Evolutionary conservation across 2,113 vertebrate genomes (phyloP).

Genomic region (Lasiurus borealis): DNA sequence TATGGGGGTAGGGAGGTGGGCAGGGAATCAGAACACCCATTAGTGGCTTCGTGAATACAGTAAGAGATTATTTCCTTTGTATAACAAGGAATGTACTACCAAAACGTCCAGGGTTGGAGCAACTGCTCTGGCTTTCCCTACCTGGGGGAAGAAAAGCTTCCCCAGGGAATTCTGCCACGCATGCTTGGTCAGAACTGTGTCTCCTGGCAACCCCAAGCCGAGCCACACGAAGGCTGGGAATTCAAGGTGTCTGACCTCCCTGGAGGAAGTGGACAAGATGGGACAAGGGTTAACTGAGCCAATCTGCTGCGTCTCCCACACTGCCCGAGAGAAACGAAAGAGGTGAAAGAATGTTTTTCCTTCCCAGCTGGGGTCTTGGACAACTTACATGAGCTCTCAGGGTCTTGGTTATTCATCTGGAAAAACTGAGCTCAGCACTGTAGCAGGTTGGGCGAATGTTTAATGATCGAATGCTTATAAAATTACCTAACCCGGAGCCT

Average conservation of each 20-base stretch:
- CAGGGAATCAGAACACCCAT: not conserved
- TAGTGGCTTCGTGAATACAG: not conserved
- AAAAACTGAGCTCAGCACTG: slow-evolving; percentile 1
- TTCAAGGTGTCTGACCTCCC: not conserved
- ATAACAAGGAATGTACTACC: not conserved
- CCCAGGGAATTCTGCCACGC: not conserved
- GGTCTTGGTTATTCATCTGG: not conserved
- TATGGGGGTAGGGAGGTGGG: not conserved
- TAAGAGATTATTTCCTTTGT: not conserved
- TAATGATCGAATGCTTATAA: not conserved
- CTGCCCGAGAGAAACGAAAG: not conserved
- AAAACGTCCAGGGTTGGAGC: not conserved
- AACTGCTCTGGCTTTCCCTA: too few species aligned
- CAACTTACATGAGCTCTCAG: not conserved
- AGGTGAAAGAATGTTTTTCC: not conserved
- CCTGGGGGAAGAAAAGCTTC: not conserved
- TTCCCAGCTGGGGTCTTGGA: not conserved
- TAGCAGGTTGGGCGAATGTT: not conserved
- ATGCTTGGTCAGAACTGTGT: not conserved
- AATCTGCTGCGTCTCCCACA: not conserved
- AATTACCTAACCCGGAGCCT: not conserved
- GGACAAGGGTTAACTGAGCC: not conserved
- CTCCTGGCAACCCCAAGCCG: too few species aligned
- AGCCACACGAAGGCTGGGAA: not conserved
- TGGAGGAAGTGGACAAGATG: not conserved